Base-by-base conservation (phyloP, 2,888 invertebrate genomes). In the Nineta flava region DNA sequence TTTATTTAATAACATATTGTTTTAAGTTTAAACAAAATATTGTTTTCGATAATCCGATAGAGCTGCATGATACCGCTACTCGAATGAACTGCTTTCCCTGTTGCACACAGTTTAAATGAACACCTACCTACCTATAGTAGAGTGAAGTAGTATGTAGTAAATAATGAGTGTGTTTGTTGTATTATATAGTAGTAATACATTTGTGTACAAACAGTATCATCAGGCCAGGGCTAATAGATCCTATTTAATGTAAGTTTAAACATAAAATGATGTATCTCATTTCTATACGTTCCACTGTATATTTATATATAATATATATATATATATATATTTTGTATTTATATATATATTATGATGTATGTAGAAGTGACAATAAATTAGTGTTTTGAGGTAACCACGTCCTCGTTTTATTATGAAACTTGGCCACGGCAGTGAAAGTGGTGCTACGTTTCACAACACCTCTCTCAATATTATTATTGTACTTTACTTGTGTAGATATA, bases 341-440 rank as follows among this genome's bases (percentile, higher is more conserved):
- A n/a, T 9, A 13, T 35, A 35, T 38, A 13, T 15, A 13, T n/a
- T 38, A 38, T 38, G n/a, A 38, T 38, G 15, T 13, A 38, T 26
- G 19, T 44, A 44, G 9, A 19, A 44, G 44, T 48, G 48, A 48
- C 48, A 48, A 48, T 48, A 48, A 48, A 48, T 48, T 42, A 48
- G 48, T 48, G 48, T 48, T 48, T 48, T 48, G 48, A 48, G 48
- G 48, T 48, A 35, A 48, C 48, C 48, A 48, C 48, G 48, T 48
- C 48, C 48, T 48, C 48, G 42, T 48, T 48, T 48, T 34, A n/a
- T 48, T 48, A 48, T 48, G 48, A 48, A 48, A 48, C 48, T 48
- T 48, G 48, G 48, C 48, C 48, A 48, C 48, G 43, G 41, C 48
- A 48, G 48, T 48, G 48, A 48, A 48, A 48, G 48, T 48, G 48